These are phyloP conservation scores for Pachycephus smyrnensis DNA, from an alignment of 2,888 invertebrate genomes.

Conservation along the genomic window DNA sequence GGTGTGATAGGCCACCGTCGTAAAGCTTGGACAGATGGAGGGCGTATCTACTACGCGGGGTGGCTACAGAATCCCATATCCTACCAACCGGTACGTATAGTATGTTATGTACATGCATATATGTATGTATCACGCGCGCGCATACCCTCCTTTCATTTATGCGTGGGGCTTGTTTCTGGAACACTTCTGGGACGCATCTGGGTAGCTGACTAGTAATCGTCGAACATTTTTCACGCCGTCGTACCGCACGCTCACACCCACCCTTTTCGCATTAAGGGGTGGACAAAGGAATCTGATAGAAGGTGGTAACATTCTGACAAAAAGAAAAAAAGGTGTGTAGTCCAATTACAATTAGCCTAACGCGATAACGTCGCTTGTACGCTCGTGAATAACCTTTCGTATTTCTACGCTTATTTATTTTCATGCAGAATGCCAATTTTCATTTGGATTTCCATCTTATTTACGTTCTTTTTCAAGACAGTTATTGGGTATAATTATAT, in stretches of 20 bases:
- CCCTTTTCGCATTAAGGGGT: neutral
- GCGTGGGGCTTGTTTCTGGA: neutral
- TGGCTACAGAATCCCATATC: slow-evolving; percentile 9
- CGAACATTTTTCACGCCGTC: neutral
- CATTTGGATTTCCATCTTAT: too few species aligned
- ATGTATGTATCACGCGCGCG: neutral
- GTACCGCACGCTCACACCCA: neutral
- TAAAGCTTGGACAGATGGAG: slow-evolving; percentile 54
- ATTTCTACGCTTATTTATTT: neutral
- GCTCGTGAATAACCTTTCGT: neutral
- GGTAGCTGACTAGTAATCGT: neutral
- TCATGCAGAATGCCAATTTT: neutral
- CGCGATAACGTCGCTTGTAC: neutral
- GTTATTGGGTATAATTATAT: too few species aligned
- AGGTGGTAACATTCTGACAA: neutral
- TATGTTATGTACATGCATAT: neutral
- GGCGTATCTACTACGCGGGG: slow-evolving; percentile 50
- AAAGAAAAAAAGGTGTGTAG: neutral
- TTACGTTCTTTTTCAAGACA: too few species aligned
- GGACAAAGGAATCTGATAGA: neutral
- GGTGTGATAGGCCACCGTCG: slow-evolving; percentile 3
- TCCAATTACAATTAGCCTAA: neutral
- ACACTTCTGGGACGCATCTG: neutral
- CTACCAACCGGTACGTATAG: neutral
- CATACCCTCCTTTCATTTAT: neutral